Evolutionary conservation across 2,113 vertebrate genomes (phyloP).

Genomic region (Eupsittula cactorum): DNA sequence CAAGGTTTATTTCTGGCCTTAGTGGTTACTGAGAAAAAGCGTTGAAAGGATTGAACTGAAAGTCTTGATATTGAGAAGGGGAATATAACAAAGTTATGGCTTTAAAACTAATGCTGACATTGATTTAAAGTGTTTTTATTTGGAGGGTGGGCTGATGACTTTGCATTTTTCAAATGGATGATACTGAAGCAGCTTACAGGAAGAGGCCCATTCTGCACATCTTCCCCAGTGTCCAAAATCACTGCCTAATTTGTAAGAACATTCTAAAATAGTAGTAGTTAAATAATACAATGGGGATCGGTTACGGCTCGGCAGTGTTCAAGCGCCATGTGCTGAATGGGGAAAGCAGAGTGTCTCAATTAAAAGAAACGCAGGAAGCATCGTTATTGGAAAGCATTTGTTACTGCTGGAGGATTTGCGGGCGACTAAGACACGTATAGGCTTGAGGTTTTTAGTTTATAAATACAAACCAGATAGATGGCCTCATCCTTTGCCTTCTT

Average conservation of each 20-base stretch:
- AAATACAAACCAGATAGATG: slow-evolving; percentile 35
- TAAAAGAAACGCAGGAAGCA: slow-evolving; percentile 1
- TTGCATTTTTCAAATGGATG: not conserved
- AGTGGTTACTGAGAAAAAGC: not conserved
- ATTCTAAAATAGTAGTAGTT: not conserved
- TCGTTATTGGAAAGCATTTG: slow-evolving; percentile 4
- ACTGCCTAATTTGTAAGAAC: not conserved
- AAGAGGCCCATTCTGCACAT: not conserved
- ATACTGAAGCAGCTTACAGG: not conserved
- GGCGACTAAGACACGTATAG: slow-evolving; percentile 18
- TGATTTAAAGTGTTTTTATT: not conserved
- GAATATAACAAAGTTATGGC: not conserved
- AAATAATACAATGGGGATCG: not conserved
- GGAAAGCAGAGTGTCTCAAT: slow-evolving; percentile 17
- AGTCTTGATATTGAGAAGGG: not conserved
- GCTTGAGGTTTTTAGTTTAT: slow-evolving; percentile 4
- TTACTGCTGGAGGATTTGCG: slow-evolving; percentile 28
- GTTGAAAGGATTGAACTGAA: not conserved
- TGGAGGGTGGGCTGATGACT: not conserved
- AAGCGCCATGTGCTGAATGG: not conserved
- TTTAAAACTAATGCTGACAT: not conserved
- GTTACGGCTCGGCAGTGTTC: not conserved
- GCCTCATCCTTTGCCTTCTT: slow-evolving; percentile 39
- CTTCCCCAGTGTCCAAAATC: not conserved
- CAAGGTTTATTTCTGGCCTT: not conserved